phyloP scores from a whole-genome alignment of 92 coral and sea anemone species.

The Diadumene lineata region DNA sequence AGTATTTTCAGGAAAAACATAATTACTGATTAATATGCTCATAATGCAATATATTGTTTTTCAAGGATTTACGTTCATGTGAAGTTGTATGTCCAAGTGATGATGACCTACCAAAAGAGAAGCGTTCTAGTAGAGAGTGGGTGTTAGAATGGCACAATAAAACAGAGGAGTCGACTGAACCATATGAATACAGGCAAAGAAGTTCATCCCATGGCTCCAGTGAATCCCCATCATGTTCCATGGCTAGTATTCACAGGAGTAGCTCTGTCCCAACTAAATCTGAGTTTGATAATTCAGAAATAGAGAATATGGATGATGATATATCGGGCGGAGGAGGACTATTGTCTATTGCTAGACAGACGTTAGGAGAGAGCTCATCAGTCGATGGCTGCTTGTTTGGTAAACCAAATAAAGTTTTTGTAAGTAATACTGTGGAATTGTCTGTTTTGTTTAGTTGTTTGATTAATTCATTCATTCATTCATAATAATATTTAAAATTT shows the following conservation, averaged over 20 bases:
- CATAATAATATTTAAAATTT: no score
- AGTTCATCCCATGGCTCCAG: slow-evolving; percentile 69
- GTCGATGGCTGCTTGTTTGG: slow-evolving; percentile 47
- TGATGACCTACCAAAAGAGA: slow-evolving; percentile 60
- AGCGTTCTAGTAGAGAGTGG: slow-evolving; percentile 87
- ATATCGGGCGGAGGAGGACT: slow-evolving; percentile 34
- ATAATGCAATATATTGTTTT: neutral
- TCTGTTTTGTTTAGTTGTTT: no score
- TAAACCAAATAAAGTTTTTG: slow-evolving; percentile 44
- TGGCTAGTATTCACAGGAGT: slow-evolving; percentile 61
- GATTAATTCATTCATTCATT: no score
- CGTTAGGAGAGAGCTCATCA: slow-evolving; percentile 73
- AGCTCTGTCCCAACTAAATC: slow-evolving; percentile 62
- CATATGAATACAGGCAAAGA: slow-evolving; percentile 48
- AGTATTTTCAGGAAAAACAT: no score
- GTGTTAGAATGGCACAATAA: slow-evolving; percentile 91
- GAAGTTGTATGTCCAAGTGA: slow-evolving; percentile 33
- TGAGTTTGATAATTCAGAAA: slow-evolving; percentile 50
- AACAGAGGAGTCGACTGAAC: slow-evolving; percentile 47
- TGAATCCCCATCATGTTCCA: slow-evolving; percentile 55
- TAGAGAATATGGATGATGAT: slow-evolving; percentile 81
- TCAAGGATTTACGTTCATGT: slow-evolving; percentile 62
- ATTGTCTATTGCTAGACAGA: slow-evolving; percentile 52
- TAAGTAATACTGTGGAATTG: slow-evolving; percentile 50
- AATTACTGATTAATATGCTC: no score